Percentiles rank a stretch among this genome's conserved stretches.
phyloP scores from a whole-genome alignment of 2,888 invertebrate genomes.

The Halictus quadricinctus region DNA sequence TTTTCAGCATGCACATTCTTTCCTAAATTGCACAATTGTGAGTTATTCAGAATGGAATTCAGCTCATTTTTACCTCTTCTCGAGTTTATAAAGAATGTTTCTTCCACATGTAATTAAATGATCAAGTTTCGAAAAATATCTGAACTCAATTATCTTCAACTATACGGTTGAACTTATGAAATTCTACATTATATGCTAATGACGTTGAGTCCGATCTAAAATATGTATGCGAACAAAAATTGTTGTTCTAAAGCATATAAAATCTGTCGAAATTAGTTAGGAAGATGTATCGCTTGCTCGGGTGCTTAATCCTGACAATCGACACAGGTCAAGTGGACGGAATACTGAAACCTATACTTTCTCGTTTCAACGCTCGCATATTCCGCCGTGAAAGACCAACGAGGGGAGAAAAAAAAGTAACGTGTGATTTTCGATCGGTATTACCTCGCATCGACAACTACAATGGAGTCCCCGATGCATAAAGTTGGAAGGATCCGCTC shows the following conservation, averaged over 20 bases:
- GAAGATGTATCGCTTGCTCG: neutral
- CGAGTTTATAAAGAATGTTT: neutral
- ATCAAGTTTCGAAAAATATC: too few relatives aligned
- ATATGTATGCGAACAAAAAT: neutral
- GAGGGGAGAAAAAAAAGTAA: neutral
- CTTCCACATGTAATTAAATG: too few relatives aligned
- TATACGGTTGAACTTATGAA: too few relatives aligned
- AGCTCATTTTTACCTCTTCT: neutral
- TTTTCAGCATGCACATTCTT: neutral
- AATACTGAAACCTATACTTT: neutral
- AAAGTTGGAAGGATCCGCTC: slow-evolving; percentile 50
- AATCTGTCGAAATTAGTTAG: neutral
- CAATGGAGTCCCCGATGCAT: slow-evolving; percentile 55
- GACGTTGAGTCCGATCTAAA: too few relatives aligned
- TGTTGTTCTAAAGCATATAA: neutral
- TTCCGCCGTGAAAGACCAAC: neutral
- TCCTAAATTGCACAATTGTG: neutral
- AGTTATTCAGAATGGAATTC: neutral
- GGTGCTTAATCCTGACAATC: neutral
- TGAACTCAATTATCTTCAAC: too few relatives aligned
- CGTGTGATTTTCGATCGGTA: slow-evolving; percentile 24
- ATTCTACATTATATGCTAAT: too few relatives aligned
- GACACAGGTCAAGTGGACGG: neutral
- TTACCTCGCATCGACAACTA: slow-evolving; percentile 50
- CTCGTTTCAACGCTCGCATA: neutral